Evolutionary conservation across 2,888 invertebrate genomes (phyloP), one percentile per base, ranked within the genome.

Genomic region (Tridacna gigas): DNA sequence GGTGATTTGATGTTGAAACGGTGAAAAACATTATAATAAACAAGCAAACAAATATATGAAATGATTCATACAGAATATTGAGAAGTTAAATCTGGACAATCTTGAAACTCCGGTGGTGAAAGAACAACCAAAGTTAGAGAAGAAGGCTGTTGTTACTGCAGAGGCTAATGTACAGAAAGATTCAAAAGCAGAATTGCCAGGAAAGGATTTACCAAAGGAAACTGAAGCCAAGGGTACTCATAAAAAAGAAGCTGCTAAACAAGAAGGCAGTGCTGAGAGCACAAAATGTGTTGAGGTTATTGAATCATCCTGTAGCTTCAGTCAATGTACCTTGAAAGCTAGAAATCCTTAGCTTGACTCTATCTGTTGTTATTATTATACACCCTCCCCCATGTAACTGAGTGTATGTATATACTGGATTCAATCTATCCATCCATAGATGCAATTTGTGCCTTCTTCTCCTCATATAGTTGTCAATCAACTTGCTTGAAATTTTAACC

Each of bases 11-110:
- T 37, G 7, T 37, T 37, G 7, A 37, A 37, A 37, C 37, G 3
- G 2, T 37, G 37, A 4, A 4, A 4, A 37, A 37, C 37, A 37
- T 7, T 7, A 37, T 37, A 4, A 37, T 37, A 37, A 37, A 37
- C 37, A 37, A 37, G 7, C 37, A 37, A 37, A 37, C 7, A 37
- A 37, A 37, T 7, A 37, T 37, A 37, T 37, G 2, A 37, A 37
- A 2, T 67, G 67, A 22, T 51, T 48, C 3, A n/a, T 51, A 11
- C 47, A 71, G 71, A 48, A 37, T 15, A 48, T 71, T 22, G 71
- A 71, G 71, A 71, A 51, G 71, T 51, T 71, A 51, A 71, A 71
- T 51, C 71, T 71, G 48, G 71, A 45, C 12, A 51, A 71, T 13
- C 71, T 71, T 48, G 48, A 26, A 22, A 51, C 71, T 13, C 71